Evolutionary conservation across 1,140 invertebrate species (phyloP).

Genomic region (Notospermus geniculatus): DNA sequence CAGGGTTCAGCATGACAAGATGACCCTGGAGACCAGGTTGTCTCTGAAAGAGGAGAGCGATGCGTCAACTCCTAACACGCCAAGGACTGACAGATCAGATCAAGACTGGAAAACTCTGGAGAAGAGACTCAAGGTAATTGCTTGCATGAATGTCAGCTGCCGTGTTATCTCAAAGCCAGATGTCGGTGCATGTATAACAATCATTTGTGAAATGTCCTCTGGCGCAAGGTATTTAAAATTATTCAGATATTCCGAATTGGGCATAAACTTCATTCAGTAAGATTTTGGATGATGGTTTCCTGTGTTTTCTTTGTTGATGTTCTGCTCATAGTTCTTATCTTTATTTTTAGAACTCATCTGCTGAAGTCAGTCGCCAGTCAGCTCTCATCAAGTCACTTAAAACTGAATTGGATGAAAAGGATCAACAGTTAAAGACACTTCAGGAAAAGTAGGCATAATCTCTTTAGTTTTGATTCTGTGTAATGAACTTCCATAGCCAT

Average conservation of each 20-base stretch:
- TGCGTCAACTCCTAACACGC: constrained; percentile 3
- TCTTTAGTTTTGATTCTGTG: background rate
- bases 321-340: too few relatives aligned
- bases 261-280: too few relatives aligned
- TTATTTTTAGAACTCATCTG: constrained; percentile 33
- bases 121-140: constrained; percentile 38
- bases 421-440: constrained; percentile 36
- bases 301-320: too few relatives aligned
- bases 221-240: too few relatives aligned
- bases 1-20: constrained; percentile 30
- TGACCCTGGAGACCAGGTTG: constrained; percentile 18
- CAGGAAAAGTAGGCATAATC: constrained; percentile 38
- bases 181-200: too few relatives aligned
- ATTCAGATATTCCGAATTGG: too few relatives aligned
- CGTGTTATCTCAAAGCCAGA: background rate
- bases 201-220: too few relatives aligned
- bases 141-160: constrained; percentile 6
- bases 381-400: constrained; percentile 34
- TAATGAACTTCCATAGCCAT: background rate
- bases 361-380: constrained; percentile 40
- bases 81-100: constrained; percentile 22
- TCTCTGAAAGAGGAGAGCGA: constrained; percentile 17
- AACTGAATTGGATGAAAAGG: constrained; percentile 40
- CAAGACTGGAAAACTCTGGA: constrained; percentile 44
- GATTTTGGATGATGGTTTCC: too few relatives aligned